Conservation (phyloP, 1,140 invertebrate genomes). For the Lethrus apterus region DNA sequence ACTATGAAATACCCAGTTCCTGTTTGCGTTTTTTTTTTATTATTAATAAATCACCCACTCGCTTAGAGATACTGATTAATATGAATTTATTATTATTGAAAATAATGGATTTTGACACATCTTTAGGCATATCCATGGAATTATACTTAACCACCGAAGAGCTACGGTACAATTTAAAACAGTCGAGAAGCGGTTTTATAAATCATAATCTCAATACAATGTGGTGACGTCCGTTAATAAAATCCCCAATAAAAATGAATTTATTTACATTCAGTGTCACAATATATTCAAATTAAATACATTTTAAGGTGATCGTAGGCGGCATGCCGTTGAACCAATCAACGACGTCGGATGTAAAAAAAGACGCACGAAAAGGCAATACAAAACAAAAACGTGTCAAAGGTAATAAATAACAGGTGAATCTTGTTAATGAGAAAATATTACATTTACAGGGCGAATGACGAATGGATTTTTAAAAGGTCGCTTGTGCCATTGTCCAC, state of each 20-base stretch:
- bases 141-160: no score
- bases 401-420: slow-evolving; percentile 24
- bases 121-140: no score
- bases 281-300: slow-evolving; percentile 30
- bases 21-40: no score
- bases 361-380: slow-evolving; percentile 15
- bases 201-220: slow-evolving; percentile 17
- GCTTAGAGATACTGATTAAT: no score
- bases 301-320: background rate
- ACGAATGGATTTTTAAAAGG: slow-evolving; percentile 24
- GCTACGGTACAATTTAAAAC: slow-evolving; percentile 9
- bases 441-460: slow-evolving; percentile 21
- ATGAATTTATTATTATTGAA: no score
- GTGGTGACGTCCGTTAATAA: slow-evolving; percentile 23
- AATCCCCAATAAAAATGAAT: slow-evolving; percentile 25
- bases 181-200: slow-evolving; percentile 7
- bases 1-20: no score
- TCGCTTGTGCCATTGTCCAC: slow-evolving; percentile 11
- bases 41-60: no score
- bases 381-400: slow-evolving; percentile 17
- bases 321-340: slow-evolving; percentile 13
- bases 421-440: slow-evolving; percentile 29
- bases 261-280: slow-evolving; percentile 22
- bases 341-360: background rate
- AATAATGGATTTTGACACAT: no score